Evolutionary conservation across 2,113 vertebrate species (phyloP), one percentile per base, ranked within the genome.

Genomic region (Trematomus loennbergii): DNA sequence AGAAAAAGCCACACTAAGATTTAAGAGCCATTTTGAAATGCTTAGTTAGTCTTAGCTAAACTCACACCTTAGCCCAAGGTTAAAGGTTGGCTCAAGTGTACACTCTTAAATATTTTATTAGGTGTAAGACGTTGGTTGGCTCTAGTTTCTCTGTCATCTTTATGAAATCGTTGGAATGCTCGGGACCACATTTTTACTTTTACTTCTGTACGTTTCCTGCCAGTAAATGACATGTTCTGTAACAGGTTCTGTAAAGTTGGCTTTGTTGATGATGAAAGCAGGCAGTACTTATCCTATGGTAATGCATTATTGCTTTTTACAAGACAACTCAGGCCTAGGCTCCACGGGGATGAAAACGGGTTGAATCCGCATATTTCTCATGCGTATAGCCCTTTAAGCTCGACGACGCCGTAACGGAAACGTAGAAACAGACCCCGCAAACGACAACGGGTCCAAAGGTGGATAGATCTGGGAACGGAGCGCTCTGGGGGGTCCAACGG

Each of bases 61-160:
- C 29, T 29, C 29, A 29, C 29, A 29, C 29, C 3, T 29, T 11
- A 53, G 33, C 33, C 25, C 15, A 58, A 53, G 49, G 54, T 75
- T 9, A 61, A 33, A 7, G 52, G 15, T 58, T 58, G 63, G 59
- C 62, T 83, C 67, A 78, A n/a, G 78, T 70, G 58, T 60, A 3
- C 59, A 29, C 52, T 20, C 9, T 15, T 81, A 20, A 75, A 81
- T 63, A 40, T 72, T 82, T 68, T 0, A 82, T 72, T 17, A 75
- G 64, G 29, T 5, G 20, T 62, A 11, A 15, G 5, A 20, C 16
- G 43, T 60, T 13, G 49, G 33, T 45, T 29, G 25, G 12, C 59
- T 8, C 8, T 29, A n/a, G 46, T 65, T 49, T 29, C 10, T 53
- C 25, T 12, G 7, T 46, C 43, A 46, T 12, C 4, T 61, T 62